Percentiles rank a stretch among this genome's conserved stretches.
Evolutionary conservation across 2,888 invertebrate species (phyloP).

Genomic region (Miltochrista miniata): DNA sequence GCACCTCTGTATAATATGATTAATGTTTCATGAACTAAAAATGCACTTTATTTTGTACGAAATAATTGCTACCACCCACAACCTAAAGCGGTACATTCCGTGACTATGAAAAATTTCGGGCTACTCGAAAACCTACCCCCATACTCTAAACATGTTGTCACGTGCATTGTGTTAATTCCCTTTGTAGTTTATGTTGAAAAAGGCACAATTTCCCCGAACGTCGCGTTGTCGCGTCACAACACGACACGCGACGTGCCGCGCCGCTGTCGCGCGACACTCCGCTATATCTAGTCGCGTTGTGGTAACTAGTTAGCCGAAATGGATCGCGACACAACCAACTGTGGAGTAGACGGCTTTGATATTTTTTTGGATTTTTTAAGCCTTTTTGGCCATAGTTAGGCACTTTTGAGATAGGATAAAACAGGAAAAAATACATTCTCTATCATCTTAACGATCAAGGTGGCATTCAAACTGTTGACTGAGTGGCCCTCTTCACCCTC

Average conservation of each 20-base stretch:
- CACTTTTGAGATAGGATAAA: no score
- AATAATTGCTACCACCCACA: not conserved
- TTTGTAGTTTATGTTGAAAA: constrained; percentile 24
- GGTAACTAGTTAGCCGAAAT: constrained; percentile 53
- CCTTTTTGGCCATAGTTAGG: no score
- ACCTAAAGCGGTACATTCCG: not conserved
- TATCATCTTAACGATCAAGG: no score
- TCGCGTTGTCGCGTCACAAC: constrained; percentile 33
- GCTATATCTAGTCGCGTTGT: constrained; percentile 44
- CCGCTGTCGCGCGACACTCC: constrained; percentile 35
- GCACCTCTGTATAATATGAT: no score
- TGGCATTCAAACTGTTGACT: no score
- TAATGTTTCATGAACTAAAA: no score
- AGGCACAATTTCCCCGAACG: constrained; percentile 46
- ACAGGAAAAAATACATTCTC: no score
- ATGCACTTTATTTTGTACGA: no score
- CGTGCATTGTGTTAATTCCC: constrained; percentile 23
- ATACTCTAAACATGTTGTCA: constrained; percentile 9
- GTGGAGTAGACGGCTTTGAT: constrained; percentile 22
- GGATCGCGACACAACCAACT: constrained; percentile 17
- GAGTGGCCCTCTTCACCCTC: no score
- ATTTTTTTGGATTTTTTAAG: not conserved
- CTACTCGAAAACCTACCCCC: not conserved
- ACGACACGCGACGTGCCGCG: constrained; percentile 19
- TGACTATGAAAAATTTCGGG: not conserved